These are phyloP conservation scores for Lasioglossum lativentre DNA, from an alignment of 2,888 invertebrate genomes.

Conservation along the genomic window DNA sequence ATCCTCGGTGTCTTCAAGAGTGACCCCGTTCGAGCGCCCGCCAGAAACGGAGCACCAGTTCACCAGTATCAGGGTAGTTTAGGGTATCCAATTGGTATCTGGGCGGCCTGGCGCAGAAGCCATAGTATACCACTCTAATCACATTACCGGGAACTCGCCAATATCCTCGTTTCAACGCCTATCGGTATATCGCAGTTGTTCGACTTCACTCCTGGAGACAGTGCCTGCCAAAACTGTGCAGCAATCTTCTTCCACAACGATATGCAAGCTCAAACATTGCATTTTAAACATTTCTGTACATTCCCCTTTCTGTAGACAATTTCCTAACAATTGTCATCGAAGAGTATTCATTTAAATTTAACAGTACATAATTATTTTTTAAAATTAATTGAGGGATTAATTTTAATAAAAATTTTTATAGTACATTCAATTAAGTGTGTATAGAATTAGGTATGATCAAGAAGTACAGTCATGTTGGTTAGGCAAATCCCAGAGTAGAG, in stretches of 20 bases:
- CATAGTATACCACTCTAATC: slow-evolving; percentile 74
- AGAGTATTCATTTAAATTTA: neutral
- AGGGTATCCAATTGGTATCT: slow-evolving; percentile 71
- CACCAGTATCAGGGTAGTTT: slow-evolving; percentile 69
- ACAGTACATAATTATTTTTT: no score
- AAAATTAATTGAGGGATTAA: no score
- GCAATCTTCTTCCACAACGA: neutral
- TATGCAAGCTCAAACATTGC: neutral
- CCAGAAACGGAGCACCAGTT: slow-evolving; percentile 38
- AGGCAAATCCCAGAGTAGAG: neutral
- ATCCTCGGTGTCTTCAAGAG: neutral
- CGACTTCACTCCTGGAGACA: slow-evolving; percentile 1
- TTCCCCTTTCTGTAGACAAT: neutral
- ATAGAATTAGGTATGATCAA: neutral
- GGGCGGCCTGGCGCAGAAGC: slow-evolving; percentile 75
- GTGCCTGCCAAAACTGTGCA: neutral
- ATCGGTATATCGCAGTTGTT: slow-evolving; percentile 43
- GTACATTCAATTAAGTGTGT: no score
- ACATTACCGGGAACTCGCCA: slow-evolving; percentile 69
- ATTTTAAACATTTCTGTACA: neutral
- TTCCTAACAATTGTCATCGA: neutral
- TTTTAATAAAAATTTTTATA: no score
- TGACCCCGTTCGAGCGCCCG: slow-evolving; percentile 19
- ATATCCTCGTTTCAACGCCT: slow-evolving; percentile 69
- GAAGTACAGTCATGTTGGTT: neutral